Conservation (phyloP, 2,113 vertebrate species). For the Himantopus leucocephalus region DNA sequence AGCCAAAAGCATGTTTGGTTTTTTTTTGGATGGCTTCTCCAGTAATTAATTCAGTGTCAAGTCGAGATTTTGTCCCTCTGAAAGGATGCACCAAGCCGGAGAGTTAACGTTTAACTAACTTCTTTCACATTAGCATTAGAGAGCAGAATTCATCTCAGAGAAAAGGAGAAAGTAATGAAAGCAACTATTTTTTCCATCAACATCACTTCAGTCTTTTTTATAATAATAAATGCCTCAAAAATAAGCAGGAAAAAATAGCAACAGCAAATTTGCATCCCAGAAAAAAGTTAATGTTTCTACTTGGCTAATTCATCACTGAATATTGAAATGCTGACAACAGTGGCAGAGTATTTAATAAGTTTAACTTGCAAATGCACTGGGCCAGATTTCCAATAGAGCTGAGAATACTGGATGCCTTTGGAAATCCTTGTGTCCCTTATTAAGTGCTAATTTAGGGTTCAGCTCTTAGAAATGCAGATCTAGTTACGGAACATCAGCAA, state of each 20-base stretch:
- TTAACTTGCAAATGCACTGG: background rate
- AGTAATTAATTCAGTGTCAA: background rate
- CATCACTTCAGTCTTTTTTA: background rate
- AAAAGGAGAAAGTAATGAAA: background rate
- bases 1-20: background rate
- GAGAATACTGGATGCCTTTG: background rate
- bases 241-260: conserved; percentile 24
- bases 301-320: background rate
- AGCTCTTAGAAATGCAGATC: background rate
- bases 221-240: conserved; percentile 14
- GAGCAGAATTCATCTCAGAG: background rate
- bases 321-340: background rate
- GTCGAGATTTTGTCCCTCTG: background rate
- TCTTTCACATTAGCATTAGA: background rate
- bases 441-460: background rate
- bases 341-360: background rate
- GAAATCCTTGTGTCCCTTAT: background rate
- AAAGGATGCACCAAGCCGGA: background rate
- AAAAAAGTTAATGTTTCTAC: background rate
- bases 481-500: background rate
- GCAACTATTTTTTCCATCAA: background rate
- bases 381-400: background rate
- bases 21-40: background rate
- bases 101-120: background rate
- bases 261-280: background rate